Base-by-base conservation (phyloP, 2,113 vertebrate species). In the Pygoscelis adeliae region DNA sequence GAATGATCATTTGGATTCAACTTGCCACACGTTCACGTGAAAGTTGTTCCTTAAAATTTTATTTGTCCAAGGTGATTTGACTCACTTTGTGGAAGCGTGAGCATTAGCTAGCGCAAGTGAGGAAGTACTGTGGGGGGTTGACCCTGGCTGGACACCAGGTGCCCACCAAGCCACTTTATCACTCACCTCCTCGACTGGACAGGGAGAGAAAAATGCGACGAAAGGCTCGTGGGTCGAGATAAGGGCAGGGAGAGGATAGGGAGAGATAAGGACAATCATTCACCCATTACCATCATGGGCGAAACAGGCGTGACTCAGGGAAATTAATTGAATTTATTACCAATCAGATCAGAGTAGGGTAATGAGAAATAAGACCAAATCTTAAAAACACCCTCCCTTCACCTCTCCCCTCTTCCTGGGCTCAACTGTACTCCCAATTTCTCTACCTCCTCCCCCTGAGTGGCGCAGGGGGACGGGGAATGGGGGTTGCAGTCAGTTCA, bases 371-470 rank as follows among this genome's bases (percentile, higher is more conserved):
- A 76, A 83, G 47, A 5, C 22, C 6, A 15, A 11, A 0, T 29
- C 42, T n/a, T 65, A 25, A 34, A 34, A 78, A 20, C 25, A 11
- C 40, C 12, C 85, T 59, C 7, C 10, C 6, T 10, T 20, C n/a
- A 61, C n/a, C 6, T 15, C 58, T 61, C 15, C 0, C 15, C 46
- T 81, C 36, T 62, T 56, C 17, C 42, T 2, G 4, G n/a, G 23
- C 12, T 49, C 27, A 29, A 13, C 38, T 14, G 36, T 2, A 2
- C 18, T 34, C n/a, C 58, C 1, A 0, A 3, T 44, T 58, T n/a
- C 29, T 58, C n/a, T 30, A 3, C 11, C 38, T 40, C 8, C 26
- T 58, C 22, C 27, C 13, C 14, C 2, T 4, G 4, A 67, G 52
- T 6, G 3, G 15, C 5, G 1, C 67, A 77, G 47, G 16, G 30